These are phyloP conservation scores for Trinorchestia longiramus DNA, from an alignment of 1,140 invertebrate genomes.

Conservation along the genomic window DNA sequence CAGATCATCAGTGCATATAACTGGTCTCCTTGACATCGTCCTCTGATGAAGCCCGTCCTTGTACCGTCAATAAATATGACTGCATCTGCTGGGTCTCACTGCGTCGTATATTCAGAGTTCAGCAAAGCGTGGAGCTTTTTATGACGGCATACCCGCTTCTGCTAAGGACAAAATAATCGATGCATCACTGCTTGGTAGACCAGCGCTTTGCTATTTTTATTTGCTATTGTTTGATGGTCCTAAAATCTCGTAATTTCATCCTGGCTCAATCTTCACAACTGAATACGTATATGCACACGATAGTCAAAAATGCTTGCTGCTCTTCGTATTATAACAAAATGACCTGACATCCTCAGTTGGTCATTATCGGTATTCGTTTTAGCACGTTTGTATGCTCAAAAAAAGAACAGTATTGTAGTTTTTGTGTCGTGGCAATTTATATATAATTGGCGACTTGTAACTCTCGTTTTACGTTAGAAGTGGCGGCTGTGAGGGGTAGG, in stretches of 20 bases:
- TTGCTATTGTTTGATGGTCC: background rate
- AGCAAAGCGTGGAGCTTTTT: background rate
- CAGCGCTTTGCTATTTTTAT: background rate
- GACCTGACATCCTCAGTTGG: background rate
- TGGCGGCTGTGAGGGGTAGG: background rate
- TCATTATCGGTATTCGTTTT: background rate
- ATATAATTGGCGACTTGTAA: background rate
- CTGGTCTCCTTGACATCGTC: background rate
- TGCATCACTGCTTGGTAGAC: background rate
- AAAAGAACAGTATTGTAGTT: background rate
- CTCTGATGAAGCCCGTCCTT: background rate
- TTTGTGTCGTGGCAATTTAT: background rate
- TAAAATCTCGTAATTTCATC: background rate
- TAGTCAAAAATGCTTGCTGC: too few relatives aligned
- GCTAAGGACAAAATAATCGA: background rate
- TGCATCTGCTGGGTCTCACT: background rate
- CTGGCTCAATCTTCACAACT: background rate
- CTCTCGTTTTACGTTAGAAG: background rate
- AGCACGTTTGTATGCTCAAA: background rate
- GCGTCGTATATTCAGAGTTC: background rate
- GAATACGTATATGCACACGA: background rate
- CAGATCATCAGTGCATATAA: conserved; percentile 8
- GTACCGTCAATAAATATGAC: background rate
- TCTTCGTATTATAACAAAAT: background rate
- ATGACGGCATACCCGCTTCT: background rate